Evolutionary conservation across 1,140 invertebrate species (phyloP), one percentile per base, ranked within the genome.

Genomic region (Pinna nobilis): DNA sequence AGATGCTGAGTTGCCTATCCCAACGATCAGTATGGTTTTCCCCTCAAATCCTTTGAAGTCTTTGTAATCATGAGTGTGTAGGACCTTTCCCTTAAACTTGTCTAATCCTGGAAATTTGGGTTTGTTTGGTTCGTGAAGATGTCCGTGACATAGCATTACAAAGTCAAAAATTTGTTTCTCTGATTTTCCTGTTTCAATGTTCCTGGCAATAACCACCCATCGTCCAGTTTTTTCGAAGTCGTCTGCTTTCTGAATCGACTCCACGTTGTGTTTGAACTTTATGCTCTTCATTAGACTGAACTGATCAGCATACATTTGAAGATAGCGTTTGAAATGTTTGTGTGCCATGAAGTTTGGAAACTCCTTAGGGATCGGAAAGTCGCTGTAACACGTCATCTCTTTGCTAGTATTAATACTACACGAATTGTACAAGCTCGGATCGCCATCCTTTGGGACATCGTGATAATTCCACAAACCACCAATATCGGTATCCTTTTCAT

Each of bases 341-440:
- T 90, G 85, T 60, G 86, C 88, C 90, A 91, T 91, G 65, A 89
- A 90, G 76, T 66, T 89, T 3, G 90, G 85, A 37, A 74, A 89
- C 18, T 90, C 83, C 41, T 65, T 76, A 6, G 90, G 89, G 18
- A 89, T 89, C 0, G 90, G 90, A 60, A 90, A 91, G 76, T 91
- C 91, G 50, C 89, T 90, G 77, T 86, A 91, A 9, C 88, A 84
- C 80, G 88, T 89, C 80, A 91, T 85, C 76, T 91, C 91, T 70
- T 91, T 91, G 32, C 88, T 90, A 2, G 90, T 90, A 70, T 91
- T 91, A 7, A 90, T 89, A n/a, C 90, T 84, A 23, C 87, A 88
- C 2, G 82, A 83, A 37, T 78, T 79, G 71, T 81, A 74, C 53
- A 88, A 33, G 37, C 88, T 89, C 2, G 81, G 86, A 1, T 74